phyloP scores from a whole-genome alignment of 2,888 invertebrate genomes.

The Nephrocerus scutellatus region DNA sequence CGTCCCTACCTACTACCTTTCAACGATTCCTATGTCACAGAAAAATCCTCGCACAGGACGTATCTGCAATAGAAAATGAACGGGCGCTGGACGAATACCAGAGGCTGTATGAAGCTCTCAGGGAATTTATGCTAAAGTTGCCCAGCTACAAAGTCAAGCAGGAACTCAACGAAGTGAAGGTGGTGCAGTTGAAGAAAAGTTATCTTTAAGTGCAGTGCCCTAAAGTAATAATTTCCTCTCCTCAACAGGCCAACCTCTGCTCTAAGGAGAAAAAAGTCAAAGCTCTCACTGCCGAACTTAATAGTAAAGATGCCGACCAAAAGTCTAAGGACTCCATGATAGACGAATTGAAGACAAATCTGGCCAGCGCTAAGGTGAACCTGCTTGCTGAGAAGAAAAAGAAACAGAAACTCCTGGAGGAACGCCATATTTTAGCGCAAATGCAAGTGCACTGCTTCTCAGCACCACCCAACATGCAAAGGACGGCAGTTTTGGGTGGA shows the following conservation, averaged over 20 bases:
- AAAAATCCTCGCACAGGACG: conserved; percentile 40
- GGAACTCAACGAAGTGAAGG: conserved; percentile 42
- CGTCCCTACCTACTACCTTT: background rate
- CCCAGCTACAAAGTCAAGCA: conserved; percentile 44
- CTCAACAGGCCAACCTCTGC: conserved; percentile 33
- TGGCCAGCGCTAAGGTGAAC: conserved; percentile 38
- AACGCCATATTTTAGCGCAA: conserved; percentile 39
- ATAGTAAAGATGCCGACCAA: conserved; percentile 37
- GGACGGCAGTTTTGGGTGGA: conserved; percentile 37
- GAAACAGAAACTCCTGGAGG: conserved; percentile 40
- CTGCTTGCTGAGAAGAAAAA: conserved; percentile 38
- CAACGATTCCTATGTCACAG: conserved; percentile 21
- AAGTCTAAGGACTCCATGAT: conserved; percentile 33
- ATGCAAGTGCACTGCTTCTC: conserved; percentile 44
- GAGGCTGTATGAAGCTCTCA: conserved; percentile 39
- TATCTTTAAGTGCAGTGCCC: background rate
- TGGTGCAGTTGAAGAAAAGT: conserved; percentile 14
- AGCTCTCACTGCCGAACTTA: conserved; percentile 41
- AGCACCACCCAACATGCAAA: conserved; percentile 38
- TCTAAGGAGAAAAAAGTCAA: conserved; percentile 42
- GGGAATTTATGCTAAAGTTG: conserved; percentile 43
- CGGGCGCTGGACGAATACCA: conserved; percentile 40
- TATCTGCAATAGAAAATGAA: conserved; percentile 37
- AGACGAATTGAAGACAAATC: conserved; percentile 35
- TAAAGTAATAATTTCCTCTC: background rate